Evolutionary conservation across 35 echinoderm and acorn worm species (phyloP).

Genomic region (Anneissia japonica): DNA sequence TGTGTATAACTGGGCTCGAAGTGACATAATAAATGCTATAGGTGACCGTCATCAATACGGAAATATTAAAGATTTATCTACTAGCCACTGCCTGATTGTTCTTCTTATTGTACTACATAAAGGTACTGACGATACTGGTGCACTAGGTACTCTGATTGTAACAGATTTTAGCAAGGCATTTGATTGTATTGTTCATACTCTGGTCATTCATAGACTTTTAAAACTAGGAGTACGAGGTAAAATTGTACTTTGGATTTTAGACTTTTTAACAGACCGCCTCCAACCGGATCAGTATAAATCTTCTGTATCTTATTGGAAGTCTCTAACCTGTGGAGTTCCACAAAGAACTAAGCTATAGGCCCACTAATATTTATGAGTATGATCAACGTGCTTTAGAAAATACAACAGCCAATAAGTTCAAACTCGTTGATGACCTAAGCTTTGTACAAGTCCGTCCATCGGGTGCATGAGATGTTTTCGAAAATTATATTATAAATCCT

Average conservation of each 20-base stretch:
- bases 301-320: background rate
- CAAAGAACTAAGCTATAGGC: background rate
- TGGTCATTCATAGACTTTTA: background rate
- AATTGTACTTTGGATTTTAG: background rate
- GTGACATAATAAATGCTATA: no score
- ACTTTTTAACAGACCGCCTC: constrained; percentile 14
- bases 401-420: background rate
- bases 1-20: no score
- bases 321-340: background rate
- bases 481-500: no score
- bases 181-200: constrained; percentile 18
- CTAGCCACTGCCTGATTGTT: no score
- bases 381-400: background rate
- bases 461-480: no score
- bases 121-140: background rate
- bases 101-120: background rate
- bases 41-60: no score
- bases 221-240: background rate
- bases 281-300: constrained; percentile 12
- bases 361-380: background rate
- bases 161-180: constrained; percentile 49
- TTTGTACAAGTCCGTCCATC: no score
- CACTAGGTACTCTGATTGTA: constrained; percentile 4
- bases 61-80: no score
- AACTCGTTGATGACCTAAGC: background rate